Conservation (phyloP, 2,113 vertebrate species). For the Silurus asotus region DNA sequence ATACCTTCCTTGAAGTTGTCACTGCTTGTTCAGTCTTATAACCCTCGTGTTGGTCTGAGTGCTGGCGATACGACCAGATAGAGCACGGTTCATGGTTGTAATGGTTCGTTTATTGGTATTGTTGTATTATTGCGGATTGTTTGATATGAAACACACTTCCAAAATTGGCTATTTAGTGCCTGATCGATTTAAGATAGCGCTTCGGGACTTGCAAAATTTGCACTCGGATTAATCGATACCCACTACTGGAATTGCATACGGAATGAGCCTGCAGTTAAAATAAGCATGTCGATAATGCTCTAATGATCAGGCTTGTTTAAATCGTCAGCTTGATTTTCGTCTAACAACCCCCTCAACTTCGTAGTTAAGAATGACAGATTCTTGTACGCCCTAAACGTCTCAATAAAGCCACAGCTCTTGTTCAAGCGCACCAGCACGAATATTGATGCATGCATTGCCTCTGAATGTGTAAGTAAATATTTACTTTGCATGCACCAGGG, state of each 20-base stretch:
- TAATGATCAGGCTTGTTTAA: slow-evolving; percentile 17
- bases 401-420: slow-evolving; percentile 6
- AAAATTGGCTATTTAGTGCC: slow-evolving; percentile 2
- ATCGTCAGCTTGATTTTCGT: neutral
- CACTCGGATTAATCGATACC: neutral
- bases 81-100: neutral
- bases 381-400: neutral
- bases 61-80: neutral
- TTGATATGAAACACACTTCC: neutral
- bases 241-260: neutral
- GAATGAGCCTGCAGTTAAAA: slow-evolving; percentile 8
- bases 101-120: neutral
- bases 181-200: slow-evolving; percentile 18
- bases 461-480: slow-evolving; percentile 3
- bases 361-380: neutral
- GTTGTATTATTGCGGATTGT: neutral
- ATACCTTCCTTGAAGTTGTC: slow-evolving; percentile 8
- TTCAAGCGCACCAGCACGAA: slow-evolving; percentile 10
- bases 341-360: neutral
- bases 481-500: slow-evolving; percentile 15
- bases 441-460: slow-evolving; percentile 2
- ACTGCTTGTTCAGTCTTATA: neutral
- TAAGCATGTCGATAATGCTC: slow-evolving; percentile 27
- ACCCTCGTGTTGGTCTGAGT: neutral
- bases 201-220: neutral